Conservation (phyloP, 92 coral and sea anemone genomes). For the Phenganax marumi region DNA sequence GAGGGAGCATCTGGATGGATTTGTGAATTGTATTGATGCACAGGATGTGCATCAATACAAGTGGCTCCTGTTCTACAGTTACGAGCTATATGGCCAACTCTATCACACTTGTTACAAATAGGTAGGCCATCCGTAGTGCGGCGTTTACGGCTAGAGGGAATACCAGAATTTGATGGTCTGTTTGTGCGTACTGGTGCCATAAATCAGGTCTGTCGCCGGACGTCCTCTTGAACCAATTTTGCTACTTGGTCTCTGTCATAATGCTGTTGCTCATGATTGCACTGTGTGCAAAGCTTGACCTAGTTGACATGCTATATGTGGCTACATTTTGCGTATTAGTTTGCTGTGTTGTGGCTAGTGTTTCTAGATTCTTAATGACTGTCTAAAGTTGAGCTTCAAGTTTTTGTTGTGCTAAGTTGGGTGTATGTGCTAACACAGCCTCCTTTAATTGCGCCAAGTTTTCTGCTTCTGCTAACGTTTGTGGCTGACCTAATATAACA, state of each 20-base stretch:
- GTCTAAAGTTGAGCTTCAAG: conserved; percentile 7
- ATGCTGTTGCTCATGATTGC: not conserved
- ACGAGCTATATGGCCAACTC: conserved; percentile 24
- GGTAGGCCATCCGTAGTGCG: conserved; percentile 27
- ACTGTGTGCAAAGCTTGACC: not conserved
- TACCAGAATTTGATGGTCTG: conserved; percentile 20
- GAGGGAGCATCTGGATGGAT: not conserved
- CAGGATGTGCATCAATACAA: not conserved
- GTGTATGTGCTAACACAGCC: not conserved
- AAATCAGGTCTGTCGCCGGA: not conserved
- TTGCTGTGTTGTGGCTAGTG: conserved; percentile 7
- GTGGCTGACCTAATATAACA: not conserved
- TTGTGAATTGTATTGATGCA: not conserved
- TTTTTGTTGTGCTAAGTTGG: not conserved
- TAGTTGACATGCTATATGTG: not conserved
- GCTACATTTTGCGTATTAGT: not conserved
- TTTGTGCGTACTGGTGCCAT: not conserved
- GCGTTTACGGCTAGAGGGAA: conserved; percentile 12
- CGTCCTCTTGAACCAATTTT: conserved; percentile 4
- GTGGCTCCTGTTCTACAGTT: conserved; percentile 4
- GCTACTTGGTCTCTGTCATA: not conserved
- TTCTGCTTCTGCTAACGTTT: conserved; percentile 19
- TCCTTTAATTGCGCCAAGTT: not conserved
- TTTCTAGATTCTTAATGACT: conserved; percentile 1
- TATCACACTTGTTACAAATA: conserved; percentile 16